Evolutionary conservation across 1,140 invertebrate genomes (phyloP).

Genomic region (Chironomus striatipennis): DNA sequence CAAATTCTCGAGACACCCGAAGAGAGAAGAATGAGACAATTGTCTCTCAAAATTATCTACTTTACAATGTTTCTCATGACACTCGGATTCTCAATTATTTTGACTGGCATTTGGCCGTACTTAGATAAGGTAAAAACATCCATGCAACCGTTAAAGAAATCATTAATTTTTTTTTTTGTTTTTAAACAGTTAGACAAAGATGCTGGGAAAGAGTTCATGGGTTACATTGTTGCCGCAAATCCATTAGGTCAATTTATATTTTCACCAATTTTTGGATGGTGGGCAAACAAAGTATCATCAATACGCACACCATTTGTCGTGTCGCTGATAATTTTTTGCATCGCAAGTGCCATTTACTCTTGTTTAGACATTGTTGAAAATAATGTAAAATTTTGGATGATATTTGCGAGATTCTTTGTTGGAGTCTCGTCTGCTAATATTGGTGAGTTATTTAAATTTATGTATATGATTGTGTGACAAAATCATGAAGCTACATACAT

Average conservation of each 20-base stretch:
- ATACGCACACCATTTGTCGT: constrained; percentile 62
- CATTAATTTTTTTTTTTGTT: constrained; percentile 28
- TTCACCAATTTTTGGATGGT: constrained; percentile 77
- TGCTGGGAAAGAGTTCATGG: constrained; percentile 75
- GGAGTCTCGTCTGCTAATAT: constrained; percentile 71
- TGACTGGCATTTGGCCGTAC: constrained; percentile 86
- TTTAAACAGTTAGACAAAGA: constrained; percentile 59
- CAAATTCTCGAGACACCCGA: constrained; percentile 51
- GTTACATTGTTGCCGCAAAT: constrained; percentile 77
- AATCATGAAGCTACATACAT: too few relatives aligned
- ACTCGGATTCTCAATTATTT: constrained; percentile 79
- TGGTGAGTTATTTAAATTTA: neutral
- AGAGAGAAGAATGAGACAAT: constrained; percentile 60
- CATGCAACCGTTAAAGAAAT: neutral
- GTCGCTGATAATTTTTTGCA: constrained; percentile 61
- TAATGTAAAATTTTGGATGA: constrained; percentile 59
- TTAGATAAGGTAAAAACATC: constrained; percentile 61
- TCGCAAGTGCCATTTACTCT: constrained; percentile 71
- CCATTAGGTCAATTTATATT: constrained; percentile 82
- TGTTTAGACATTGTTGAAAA: constrained; percentile 55
- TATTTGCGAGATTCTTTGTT: constrained; percentile 67
- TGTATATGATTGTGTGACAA: neutral
- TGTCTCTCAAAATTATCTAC: constrained; percentile 76
- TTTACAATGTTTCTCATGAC: constrained; percentile 92
- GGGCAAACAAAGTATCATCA: constrained; percentile 65